Evolutionary conservation across 23 tunicate species (phyloP), one percentile per base, ranked within the genome.

Genomic region (Botrylloides violaceus): DNA sequence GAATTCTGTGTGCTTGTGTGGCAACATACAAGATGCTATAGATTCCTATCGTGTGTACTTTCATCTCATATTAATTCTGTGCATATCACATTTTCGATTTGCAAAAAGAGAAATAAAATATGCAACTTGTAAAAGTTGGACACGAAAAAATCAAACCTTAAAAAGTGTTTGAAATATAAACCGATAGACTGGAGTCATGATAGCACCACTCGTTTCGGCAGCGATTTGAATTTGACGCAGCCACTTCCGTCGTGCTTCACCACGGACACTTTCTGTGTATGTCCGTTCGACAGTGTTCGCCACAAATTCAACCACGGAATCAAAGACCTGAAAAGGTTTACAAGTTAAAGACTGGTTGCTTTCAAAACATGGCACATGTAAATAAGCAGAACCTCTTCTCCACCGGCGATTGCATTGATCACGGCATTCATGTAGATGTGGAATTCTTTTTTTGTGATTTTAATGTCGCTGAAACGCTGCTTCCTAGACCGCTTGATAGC

Each of bases 181-280:
- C 39, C 84, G 59, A 60, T 81, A 81, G n/a, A 88, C 96, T 2
- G 76, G 64, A 15, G 78, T 87, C 88, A 88, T 88, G 2, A 76
- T 70, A 4, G 88, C 88, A 22, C 96, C 96, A 22, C 96, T 85
- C 18, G 83, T 63, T 61, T 81, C 88, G 4, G 96, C 96, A 2
- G 96, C 68, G 0, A 80, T 36, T 66, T 76, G 73, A 53, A 88
- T 88, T 72, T 88, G 87, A 5, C 72, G 76, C 72, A 88, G 39
- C 96, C 87, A 88, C 59, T 88, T 88, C 21, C 96, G 65, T 49
- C 96, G 74, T 2, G 96, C 96, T n/a, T 88, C 88, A 32, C 96
- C 96, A 21, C 96, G 70, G 5, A 88, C 77, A 32, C 88, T 81
- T 65, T 88, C 96, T 1, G 96, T 81, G 77, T 81, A 82, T 20